Evolutionary conservation across 2,797 vertebrate species (phyloP).

Genomic region (Cyprinella venusta): DNA sequence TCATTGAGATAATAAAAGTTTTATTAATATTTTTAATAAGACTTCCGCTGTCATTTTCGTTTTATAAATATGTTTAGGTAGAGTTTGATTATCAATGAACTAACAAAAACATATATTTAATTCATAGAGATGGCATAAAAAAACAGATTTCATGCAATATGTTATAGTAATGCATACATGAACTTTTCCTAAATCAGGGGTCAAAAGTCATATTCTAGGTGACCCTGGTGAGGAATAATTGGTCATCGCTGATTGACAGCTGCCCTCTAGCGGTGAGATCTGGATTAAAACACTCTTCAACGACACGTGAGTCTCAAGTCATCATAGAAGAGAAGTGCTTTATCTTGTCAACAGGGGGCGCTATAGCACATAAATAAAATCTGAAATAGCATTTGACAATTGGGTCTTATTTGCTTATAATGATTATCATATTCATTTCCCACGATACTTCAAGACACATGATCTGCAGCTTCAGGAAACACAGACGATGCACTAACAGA

Average conservation of each 20-base stretch:
- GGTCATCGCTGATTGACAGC: background rate
- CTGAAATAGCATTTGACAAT: no score
- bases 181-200: background rate
- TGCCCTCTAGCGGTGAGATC: constrained; percentile 22
- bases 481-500: no score
- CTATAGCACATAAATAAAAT: background rate
- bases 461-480: no score
- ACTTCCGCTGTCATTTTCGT: background rate
- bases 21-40: background rate
- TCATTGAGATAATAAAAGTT: background rate
- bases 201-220: background rate
- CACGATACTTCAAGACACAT: background rate
- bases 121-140: background rate
- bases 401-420: background rate
- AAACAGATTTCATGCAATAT: background rate
- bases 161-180: no score
- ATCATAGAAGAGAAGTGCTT: no score
- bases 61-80: background rate
- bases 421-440: background rate
- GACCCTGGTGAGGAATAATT: background rate
- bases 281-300: background rate
- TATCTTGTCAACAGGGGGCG: constrained; percentile 22
- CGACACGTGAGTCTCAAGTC: background rate
- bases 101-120: background rate
- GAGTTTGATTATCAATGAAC: background rate